phyloP scores from a whole-genome alignment of 2,797 vertebrate species.

The Halcyon smyrnensis region DNA sequence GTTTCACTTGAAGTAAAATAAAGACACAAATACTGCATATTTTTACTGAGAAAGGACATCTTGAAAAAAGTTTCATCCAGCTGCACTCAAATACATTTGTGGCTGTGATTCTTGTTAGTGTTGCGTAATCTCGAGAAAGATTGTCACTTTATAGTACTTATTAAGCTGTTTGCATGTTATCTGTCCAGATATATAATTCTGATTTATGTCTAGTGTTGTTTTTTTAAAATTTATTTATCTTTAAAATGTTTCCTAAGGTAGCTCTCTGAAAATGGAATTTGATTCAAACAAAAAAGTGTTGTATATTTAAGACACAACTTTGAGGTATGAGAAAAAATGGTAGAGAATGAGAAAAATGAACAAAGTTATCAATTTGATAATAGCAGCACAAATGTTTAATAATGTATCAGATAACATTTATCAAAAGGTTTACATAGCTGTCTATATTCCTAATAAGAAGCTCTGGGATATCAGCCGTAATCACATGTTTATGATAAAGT shows the following conservation, averaged over 20 bases:
- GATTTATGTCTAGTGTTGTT: not conserved
- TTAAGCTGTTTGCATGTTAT: not conserved
- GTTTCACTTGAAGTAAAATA: not conserved
- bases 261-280: not conserved
- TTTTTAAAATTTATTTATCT: not conserved
- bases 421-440: not conserved
- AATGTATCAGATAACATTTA: not conserved
- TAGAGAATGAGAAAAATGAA: not conserved
- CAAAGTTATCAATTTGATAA: not conserved
- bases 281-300: not conserved
- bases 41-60: not conserved
- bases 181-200: not conserved
- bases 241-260: not conserved
- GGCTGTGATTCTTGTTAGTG: not conserved
- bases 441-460: not conserved
- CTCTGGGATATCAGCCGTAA: not conserved
- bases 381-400: not conserved
- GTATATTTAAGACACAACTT: not conserved
- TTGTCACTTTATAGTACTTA: constrained; percentile 2
- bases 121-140: not conserved
- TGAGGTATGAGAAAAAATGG: not conserved
- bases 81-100: not conserved
- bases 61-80: not conserved
- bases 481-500: not conserved
- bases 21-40: not conserved